Evolutionary conservation across 1,140 invertebrate genomes (phyloP).

Genomic region (Ctenoplectra terminalis): DNA sequence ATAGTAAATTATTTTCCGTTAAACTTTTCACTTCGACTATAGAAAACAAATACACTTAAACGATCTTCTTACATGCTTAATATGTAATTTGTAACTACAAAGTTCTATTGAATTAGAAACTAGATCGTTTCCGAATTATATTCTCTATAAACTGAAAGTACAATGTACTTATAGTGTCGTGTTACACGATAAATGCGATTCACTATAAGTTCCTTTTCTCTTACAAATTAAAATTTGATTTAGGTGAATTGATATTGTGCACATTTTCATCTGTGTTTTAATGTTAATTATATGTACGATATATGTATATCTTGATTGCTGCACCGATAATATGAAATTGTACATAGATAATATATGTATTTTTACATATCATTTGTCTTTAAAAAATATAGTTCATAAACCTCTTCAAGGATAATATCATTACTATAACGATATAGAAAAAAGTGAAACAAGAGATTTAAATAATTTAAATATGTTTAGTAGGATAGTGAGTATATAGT

Average conservation of each 20-base stretch:
- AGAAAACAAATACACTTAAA: not conserved
- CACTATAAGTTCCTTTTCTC: conserved; percentile 39
- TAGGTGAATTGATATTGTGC: conserved; percentile 20
- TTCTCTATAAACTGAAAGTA: conserved; percentile 49
- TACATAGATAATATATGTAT: conserved; percentile 82
- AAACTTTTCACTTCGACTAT: conserved; percentile 7
- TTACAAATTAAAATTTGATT: conserved; percentile 21
- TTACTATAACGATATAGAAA: conserved; percentile 18
- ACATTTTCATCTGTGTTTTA: conserved; percentile 59
- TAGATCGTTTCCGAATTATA: conserved; percentile 46
- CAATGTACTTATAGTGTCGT: conserved; percentile 44
- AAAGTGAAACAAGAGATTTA: conserved; percentile 20
- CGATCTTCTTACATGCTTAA: conserved; percentile 9
- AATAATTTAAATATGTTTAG: conserved; percentile 14
- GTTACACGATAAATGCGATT: conserved; percentile 23
- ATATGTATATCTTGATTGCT: conserved; percentile 82
- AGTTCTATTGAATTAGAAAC: not conserved
- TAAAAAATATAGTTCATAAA: conserved; percentile 41
- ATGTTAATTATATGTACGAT: conserved; percentile 78
- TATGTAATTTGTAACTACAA: conserved; percentile 21
- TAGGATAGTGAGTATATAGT: conserved; percentile 11
- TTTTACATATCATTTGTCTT: conserved; percentile 82
- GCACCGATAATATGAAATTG: conserved; percentile 80
- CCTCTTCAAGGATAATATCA: conserved; percentile 37
- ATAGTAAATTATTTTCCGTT: not conserved